Conservation (phyloP, 2,113 vertebrate genomes). For the Ptilonorhynchus violaceus region DNA sequence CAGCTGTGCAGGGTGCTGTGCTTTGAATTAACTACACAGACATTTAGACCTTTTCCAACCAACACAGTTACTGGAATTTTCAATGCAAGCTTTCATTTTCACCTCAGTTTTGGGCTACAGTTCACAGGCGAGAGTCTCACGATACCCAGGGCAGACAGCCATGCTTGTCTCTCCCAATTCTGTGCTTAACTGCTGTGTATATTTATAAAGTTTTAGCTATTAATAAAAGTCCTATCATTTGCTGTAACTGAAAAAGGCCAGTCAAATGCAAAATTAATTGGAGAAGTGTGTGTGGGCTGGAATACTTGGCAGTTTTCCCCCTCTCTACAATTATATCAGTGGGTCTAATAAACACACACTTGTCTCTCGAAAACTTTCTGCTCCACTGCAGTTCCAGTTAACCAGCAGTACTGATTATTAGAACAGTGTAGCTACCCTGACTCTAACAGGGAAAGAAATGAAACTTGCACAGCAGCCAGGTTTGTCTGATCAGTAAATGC, state of each 20-base stretch:
- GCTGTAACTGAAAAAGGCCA: background rate
- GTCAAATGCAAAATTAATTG: conserved; percentile 19
- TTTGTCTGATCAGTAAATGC: background rate
- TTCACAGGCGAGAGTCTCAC: background rate
- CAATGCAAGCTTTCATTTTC: background rate
- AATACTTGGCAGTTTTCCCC: background rate
- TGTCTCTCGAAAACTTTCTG: background rate
- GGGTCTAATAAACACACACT: background rate
- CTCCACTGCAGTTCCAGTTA: background rate
- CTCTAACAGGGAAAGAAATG: background rate
- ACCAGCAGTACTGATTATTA: background rate
- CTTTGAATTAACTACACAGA: background rate
- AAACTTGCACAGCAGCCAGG: background rate
- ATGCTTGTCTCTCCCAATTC: background rate
- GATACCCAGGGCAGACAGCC: background rate
- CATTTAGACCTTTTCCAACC: background rate
- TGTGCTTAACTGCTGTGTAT: background rate
- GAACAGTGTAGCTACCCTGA: background rate
- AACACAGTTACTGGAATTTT: background rate
- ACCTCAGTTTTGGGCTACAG: background rate
- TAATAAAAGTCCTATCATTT: background rate
- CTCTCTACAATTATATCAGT: background rate
- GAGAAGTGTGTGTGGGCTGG: background rate
- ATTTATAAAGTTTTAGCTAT: background rate
- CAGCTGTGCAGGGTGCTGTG: background rate